Conservation (phyloP, 2,797 vertebrate genomes). For the Streptopelia turtur region DNA sequence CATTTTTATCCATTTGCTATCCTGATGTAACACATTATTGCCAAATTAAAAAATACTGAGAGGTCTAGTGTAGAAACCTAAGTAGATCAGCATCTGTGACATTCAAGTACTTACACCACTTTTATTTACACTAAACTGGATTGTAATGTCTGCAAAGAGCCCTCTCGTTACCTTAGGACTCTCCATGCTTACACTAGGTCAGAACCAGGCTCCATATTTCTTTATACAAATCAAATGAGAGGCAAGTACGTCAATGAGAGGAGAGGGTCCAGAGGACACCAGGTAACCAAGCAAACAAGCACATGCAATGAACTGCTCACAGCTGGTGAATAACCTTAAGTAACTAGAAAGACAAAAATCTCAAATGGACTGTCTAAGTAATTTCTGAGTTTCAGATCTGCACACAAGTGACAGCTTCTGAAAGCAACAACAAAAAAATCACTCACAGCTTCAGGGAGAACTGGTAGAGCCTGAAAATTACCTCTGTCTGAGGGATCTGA, state of each 20-base stretch:
- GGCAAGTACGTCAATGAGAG: neutral
- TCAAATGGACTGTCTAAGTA: neutral
- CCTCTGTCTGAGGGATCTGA: neutral
- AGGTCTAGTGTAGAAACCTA: neutral
- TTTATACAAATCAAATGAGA: neutral
- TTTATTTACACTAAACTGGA: neutral
- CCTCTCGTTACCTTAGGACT: neutral
- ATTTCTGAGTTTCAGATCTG: neutral
- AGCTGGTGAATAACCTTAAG: neutral
- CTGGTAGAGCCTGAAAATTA: neutral
- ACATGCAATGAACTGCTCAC: neutral
- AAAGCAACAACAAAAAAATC: neutral
- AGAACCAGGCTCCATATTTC: neutral
- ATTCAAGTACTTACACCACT: neutral
- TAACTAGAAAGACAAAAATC: neutral
- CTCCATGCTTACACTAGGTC: neutral
- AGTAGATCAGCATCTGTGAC: neutral
- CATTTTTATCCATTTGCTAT: neutral
- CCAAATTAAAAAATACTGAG: neutral
- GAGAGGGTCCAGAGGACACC: neutral
- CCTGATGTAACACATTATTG: neutral
- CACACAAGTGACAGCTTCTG: neutral
- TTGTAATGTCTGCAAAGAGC: neutral
- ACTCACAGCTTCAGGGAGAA: neutral
- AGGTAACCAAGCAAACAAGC: neutral